Evolutionary conservation across 2,797 vertebrate genomes (phyloP), one percentile per base, ranked within the genome.

Genomic region (Xiphophorus birchmanni): DNA sequence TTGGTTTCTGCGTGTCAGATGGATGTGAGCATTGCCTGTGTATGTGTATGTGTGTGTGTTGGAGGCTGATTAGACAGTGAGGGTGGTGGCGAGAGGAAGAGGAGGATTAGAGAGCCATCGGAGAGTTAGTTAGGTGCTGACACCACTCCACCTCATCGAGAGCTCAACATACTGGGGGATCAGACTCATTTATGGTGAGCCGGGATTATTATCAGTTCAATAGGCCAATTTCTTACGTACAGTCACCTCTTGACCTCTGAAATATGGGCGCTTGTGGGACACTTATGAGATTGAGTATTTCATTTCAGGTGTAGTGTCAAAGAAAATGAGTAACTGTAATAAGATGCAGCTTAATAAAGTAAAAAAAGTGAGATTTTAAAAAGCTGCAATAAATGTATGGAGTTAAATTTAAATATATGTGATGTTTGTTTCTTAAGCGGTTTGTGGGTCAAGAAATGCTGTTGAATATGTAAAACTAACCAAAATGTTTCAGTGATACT

Each of bases 1-100:
- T 81, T 86, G 87, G 91, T 90, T 86, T 94, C 93, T 95, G 92
- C 82, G 91, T 91, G 90, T 92, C 76, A 87, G 84, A 92, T 78
- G 88, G 84, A 88, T 90, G 88, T 89, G 89, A 90, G 87, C 37
- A 23, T 40, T 74, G 81, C 23, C 23, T 23, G 52, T 23, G 50
- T 89, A 32, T 93, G 92, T 94, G 94, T 94, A 15, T 86, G 73
- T 93, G 92, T 94, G 94, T 94, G 90, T 95, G 95, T 96, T 97
- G 93, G 94, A 92, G 96, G 96, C 94, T 95, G 96, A 96, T 97
- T 96, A 97, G 92, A 92, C 94, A 91, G 94, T 90, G 88, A 93
- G 93, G 96, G 95, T 93, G 93, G 93, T 93, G 89, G 94, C 90
- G 90, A 93, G 90, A 92, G 93, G 95, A 88, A 92, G 84, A 92